phyloP scores from a whole-genome alignment of 2,797 vertebrate species.

The Carduelis carduelis region DNA sequence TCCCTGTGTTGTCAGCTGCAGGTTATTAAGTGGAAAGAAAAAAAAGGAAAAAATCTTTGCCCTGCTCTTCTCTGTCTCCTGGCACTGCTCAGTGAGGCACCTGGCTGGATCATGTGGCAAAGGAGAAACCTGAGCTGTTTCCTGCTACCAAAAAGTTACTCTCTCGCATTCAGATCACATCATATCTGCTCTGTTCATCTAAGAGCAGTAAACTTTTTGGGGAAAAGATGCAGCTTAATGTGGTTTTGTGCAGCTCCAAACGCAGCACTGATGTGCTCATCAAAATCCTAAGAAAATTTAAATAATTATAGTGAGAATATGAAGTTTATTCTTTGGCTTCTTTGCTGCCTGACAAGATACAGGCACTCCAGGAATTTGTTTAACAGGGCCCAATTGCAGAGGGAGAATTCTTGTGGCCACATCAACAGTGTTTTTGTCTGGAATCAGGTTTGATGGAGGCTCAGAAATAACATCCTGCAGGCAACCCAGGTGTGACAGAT shows the following conservation, averaged over 20 bases:
- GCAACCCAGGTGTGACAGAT: background rate
- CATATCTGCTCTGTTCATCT: rapidly evolving
- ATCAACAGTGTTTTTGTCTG: background rate
- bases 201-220: background rate
- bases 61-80: background rate
- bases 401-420: background rate
- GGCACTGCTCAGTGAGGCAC: background rate
- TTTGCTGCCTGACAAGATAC: background rate
- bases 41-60: background rate
- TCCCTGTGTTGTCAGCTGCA: background rate
- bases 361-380: background rate
- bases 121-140: background rate
- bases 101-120: rapidly evolving
- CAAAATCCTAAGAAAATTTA: background rate
- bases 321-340: background rate
- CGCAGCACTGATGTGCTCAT: background rate
- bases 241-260: background rate
- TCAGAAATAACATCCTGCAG: background rate
- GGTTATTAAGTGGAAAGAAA: background rate
- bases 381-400: background rate
- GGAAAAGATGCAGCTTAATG: background rate
- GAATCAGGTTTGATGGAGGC: background rate
- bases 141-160: background rate
- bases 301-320: background rate
- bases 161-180: background rate